Evolutionary conservation across 2,888 invertebrate genomes (phyloP).

Genomic region (Caenorhabditis sp.): DNA sequence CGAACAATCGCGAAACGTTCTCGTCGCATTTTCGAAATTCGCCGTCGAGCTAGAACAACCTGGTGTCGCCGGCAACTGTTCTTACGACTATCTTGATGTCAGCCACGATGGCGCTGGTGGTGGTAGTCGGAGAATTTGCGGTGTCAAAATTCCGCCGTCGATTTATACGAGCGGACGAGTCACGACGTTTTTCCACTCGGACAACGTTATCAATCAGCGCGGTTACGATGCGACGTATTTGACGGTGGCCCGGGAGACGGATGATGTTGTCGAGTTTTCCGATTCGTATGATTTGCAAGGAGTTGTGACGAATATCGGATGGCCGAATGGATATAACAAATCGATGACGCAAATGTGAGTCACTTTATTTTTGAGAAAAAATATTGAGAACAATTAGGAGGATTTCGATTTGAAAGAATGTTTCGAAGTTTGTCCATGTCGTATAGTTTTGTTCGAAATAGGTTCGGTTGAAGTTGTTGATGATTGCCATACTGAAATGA

Average conservation of each 20-base stretch:
- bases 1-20: conserved; percentile 10
- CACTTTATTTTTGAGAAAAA: neutral
- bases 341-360: conserved; percentile 37
- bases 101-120: neutral
- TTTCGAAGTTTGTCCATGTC: neutral
- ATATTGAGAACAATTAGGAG: neutral
- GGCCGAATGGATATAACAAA: conserved; percentile 48
- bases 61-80: neutral
- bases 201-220: conserved; percentile 36
- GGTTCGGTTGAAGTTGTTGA: neutral
- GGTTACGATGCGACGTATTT: conserved; percentile 60
- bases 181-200: conserved; percentile 31
- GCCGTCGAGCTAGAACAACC: neutral
- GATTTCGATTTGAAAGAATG: neutral
- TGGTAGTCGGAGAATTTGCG: neutral
- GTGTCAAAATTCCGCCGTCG: conserved; percentile 3
- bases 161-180: conserved; percentile 10
- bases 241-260: conserved; percentile 25
- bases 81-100: conserved; percentile 18
- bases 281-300: conserved; percentile 54
- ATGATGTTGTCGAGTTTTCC: conserved; percentile 42
- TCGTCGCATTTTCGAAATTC: conserved; percentile 41
- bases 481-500: neutral
- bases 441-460: neutral
- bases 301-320: conserved; percentile 56